Percentiles rank a stretch among this genome's conserved stretches.
These are phyloP conservation scores for Scaptomyza polygonia DNA, from an alignment of 2,888 invertebrate species.

Conservation along the genomic window DNA sequence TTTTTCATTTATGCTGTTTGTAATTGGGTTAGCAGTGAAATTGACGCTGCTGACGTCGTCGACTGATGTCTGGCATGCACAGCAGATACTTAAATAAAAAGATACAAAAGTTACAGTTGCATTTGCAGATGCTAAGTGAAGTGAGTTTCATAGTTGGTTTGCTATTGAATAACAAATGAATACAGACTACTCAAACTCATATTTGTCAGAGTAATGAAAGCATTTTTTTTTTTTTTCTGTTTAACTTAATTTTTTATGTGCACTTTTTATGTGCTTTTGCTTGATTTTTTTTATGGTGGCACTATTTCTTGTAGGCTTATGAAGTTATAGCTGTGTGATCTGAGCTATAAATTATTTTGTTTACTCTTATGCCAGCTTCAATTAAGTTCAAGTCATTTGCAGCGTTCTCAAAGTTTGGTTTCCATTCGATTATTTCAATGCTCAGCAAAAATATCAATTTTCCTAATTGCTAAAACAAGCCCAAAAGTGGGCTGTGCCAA, in stretches of 20 bases:
- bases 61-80: slow-evolving; percentile 30
- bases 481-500: slow-evolving; percentile 3
- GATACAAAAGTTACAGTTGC: slow-evolving; percentile 46
- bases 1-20: slow-evolving; percentile 64
- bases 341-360: slow-evolving; percentile 29
- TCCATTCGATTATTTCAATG: slow-evolving; percentile 23
- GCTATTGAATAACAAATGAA: slow-evolving; percentile 47
- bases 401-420: slow-evolving; percentile 11
- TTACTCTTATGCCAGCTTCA: not conserved
- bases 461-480: slow-evolving; percentile 43
- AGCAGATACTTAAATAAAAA: slow-evolving; percentile 23
- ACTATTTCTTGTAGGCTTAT: slow-evolving; percentile 2
- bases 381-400: slow-evolving; percentile 9
- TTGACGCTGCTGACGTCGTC: slow-evolving; percentile 19
- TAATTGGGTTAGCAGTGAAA: slow-evolving; percentile 73
- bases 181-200: slow-evolving; percentile 24
- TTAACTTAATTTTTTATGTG: slow-evolving; percentile 24
- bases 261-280: slow-evolving; percentile 27
- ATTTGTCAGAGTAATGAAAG: slow-evolving; percentile 39
- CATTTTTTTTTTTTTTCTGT: slow-evolving; percentile 9
- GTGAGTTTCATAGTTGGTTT: slow-evolving; percentile 24
- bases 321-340: slow-evolving; percentile 8
- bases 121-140: slow-evolving; percentile 47
- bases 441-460: slow-evolving; percentile 53
- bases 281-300: slow-evolving; percentile 18